A percentile compares a stretch with the other conserved stretches of the same genome.
Conservation (phyloP, 2,113 vertebrate genomes). For the Panurus biarmicus region DNA sequence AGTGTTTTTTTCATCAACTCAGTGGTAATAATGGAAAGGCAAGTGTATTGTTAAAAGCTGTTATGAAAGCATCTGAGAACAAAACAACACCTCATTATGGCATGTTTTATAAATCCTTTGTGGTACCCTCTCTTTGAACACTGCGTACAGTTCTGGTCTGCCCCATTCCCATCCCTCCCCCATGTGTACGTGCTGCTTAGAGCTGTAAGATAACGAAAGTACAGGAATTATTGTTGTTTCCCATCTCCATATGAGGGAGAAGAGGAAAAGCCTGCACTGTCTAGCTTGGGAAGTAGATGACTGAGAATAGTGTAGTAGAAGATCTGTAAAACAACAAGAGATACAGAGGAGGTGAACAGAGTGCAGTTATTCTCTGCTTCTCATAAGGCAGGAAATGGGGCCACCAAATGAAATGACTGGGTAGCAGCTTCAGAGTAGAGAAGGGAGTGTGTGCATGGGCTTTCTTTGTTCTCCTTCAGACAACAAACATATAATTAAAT, state of each 20-base stretch:
- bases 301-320: background rate
- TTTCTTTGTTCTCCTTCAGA: constrained; percentile 58
- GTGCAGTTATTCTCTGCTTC: background rate
- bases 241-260: background rate
- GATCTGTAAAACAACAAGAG: background rate
- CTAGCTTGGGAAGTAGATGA: background rate
- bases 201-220: background rate
- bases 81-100: constrained; percentile 13
- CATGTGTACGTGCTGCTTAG: background rate
- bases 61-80: constrained; percentile 23
- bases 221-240: background rate
- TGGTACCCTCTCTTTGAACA: background rate
- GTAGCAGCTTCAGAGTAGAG: background rate
- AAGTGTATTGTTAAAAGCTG: constrained; percentile 29
- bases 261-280: background rate
- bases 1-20: background rate
- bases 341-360: background rate
- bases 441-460: background rate
- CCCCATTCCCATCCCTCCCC: background rate
- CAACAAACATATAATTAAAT: constrained; percentile 57
- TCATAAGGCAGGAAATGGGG: constrained; percentile 24
- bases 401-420: constrained; percentile 39
- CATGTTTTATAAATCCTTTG: constrained; percentile 5
- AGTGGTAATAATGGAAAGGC: background rate
- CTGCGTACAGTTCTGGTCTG: background rate